Evolutionary conservation across 2,797 vertebrate species (phyloP), one percentile per base, ranked within the genome.

Genomic region (Nyctalus aviator): DNA sequence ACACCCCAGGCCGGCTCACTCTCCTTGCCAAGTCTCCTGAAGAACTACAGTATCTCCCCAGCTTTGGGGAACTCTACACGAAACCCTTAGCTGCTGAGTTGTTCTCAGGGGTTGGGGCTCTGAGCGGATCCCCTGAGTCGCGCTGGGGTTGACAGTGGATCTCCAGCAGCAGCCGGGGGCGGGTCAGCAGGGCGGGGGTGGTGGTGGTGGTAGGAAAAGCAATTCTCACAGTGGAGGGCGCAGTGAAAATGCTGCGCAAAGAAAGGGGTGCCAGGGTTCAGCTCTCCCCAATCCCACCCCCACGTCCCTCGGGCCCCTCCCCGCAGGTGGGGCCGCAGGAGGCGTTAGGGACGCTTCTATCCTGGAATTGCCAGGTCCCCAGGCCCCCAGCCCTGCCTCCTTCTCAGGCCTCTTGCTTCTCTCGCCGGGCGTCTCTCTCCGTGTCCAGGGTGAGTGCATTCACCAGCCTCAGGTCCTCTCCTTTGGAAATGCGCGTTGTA

Each of bases 41-140:
- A 97, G 90, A 93, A 96, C 96, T 97, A 53, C 14, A 50, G 48
- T 50, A 32, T 94, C 97, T 98, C 94, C 94, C 95, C 94, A 97
- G 95, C 97, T 97, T 97, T 7, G 96, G 96, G 90, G 88, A 97
- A 96, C 94, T 96, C 97, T 97, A 97, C 96, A 96, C 96, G 94
- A 97, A 97, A 97, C 35, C 96, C 93, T 97, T 97, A 97, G 97
- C 96, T 77, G 76, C 75, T 2, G 93, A 93, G 95, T 94, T 96
- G 97, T 44, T 13, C 78, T 95, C 94, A 95, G 97, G 95, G 92
- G 94, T 95, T 93, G 90, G 97, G 98, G 97, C 98, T 44, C 41
- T 97, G 98, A 98, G 97, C 96, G 96, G 98, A 98, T 98, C 97
- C 95, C 94, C 97, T 93, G 97, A 96, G 90, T 97, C 93, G 97